Evolutionary conservation across 2,113 vertebrate genomes (phyloP), one percentile per base, ranked within the genome.

Genomic region (Nanorana parkeri): DNA sequence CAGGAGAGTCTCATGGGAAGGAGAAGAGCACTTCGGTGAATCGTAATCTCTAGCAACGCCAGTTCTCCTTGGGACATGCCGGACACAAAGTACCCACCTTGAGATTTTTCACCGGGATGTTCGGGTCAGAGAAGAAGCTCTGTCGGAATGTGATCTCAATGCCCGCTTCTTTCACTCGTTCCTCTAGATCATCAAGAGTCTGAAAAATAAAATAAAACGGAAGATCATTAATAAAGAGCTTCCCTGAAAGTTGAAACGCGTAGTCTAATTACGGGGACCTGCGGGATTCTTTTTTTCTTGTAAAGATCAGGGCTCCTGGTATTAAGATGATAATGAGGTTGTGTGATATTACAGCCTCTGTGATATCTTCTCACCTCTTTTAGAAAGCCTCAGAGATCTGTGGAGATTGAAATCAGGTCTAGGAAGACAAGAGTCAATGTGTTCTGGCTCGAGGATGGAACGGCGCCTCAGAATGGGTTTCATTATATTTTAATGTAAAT

Each of bases 81-180:
- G 23, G 16, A 58, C n/a, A 52, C 23, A 32, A n/a, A 52, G 8
- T 55, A 20, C 11, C 1, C 87, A 98, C 97, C 97, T 98, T 98
- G 68, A 98, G 95, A 91, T 97, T 98, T 84, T 97, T 96, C 76
- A 98, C 96, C 0, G 97, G 96, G 0, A 97, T 95, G 5, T 96
- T 92, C 15, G 97, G 97, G 86, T 98, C 96, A 2, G 95, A 97
- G 88, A 98, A 97, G 91, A 98, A 98, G 80, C 96, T 98, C 89
- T 97, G 96, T 19, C 96, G 93, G 87, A 97, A 97, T 28, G 96
- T 98, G 88, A 98, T 97, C 92, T 98, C 97, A 5, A 98, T 95
- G 17, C 95, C 95, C 0, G 97, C 97, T 85, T 97, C 96, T 87
- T 96, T 96, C 88, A 94, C 92, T 76, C 96, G 92, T 76, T 98